phyloP scores from a whole-genome alignment of 2,888 invertebrate genomes.

The Brassicogethes aeneus region DNA sequence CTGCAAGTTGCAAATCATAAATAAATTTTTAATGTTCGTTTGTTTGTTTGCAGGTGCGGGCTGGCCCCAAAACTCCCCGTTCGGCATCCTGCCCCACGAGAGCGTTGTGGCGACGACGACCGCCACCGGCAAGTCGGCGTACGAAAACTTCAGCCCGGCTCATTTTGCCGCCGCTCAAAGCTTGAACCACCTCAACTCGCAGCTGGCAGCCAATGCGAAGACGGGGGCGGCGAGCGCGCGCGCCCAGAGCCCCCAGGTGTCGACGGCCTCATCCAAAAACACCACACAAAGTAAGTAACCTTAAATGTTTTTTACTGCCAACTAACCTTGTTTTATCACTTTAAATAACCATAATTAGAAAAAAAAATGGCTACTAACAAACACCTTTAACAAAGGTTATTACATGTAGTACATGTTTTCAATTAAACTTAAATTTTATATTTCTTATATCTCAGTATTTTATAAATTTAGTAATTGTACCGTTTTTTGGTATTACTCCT shows the following conservation, averaged over 20 bases:
- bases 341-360: no score
- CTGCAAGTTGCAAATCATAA: no score
- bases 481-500: no score
- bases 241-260: constrained; percentile 42
- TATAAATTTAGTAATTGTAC: no score
- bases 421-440: no score
- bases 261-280: constrained; percentile 23
- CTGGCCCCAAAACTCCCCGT: constrained; percentile 74
- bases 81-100: constrained; percentile 71
- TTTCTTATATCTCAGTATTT: no score
- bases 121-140: constrained; percentile 39
- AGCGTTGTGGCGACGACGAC: constrained; percentile 59
- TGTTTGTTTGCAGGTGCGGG: constrained; percentile 44
- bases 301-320: no score
- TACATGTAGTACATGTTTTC: no score
- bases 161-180: constrained; percentile 56
- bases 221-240: constrained; percentile 37
- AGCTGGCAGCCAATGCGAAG: constrained; percentile 47
- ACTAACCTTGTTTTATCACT: no score
- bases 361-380: no score
- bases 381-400: no score
- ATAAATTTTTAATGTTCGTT: no score
- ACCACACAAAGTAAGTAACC: constrained; percentile 13
- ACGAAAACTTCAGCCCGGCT: constrained; percentile 64
- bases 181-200: constrained; percentile 56